Conservation (phyloP, 2,888 invertebrate species). For the Nezara viridula region DNA sequence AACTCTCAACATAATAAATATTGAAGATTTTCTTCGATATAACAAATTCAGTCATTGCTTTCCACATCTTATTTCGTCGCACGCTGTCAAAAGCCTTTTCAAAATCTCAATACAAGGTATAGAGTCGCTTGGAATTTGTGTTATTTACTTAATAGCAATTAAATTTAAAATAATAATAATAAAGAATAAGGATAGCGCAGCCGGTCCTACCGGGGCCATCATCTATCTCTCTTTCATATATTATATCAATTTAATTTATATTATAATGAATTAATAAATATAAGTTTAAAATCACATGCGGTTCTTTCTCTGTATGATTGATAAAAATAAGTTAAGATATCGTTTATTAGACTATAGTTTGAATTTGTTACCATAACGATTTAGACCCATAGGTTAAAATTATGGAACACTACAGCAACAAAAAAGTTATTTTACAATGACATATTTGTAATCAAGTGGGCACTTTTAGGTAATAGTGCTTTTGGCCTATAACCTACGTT, state of each 20-base stretch:
- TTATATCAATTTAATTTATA: too few relatives aligned
- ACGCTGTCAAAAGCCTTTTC: too few relatives aligned
- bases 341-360: background rate
- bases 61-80: too few relatives aligned
- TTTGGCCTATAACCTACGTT: background rate
- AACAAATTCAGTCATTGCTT: too few relatives aligned
- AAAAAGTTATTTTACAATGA: background rate
- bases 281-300: background rate
- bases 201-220: background rate
- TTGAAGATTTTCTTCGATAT: too few relatives aligned
- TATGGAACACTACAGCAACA: background rate
- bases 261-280: too few relatives aligned
- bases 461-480: background rate
- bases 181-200: too few relatives aligned
- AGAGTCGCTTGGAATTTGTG: too few relatives aligned
- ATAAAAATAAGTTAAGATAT: background rate
- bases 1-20: too few relatives aligned
- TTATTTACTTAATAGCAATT: too few relatives aligned
- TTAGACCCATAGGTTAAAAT: background rate
- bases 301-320: background rate
- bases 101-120: too few relatives aligned
- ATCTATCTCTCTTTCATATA: background rate
- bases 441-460: background rate
- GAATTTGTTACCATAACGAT: slow-evolving; percentile 8
- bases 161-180: too few relatives aligned